Base-by-base conservation (phyloP, 2,888 invertebrate species). In the Dryadula phaetusa region DNA sequence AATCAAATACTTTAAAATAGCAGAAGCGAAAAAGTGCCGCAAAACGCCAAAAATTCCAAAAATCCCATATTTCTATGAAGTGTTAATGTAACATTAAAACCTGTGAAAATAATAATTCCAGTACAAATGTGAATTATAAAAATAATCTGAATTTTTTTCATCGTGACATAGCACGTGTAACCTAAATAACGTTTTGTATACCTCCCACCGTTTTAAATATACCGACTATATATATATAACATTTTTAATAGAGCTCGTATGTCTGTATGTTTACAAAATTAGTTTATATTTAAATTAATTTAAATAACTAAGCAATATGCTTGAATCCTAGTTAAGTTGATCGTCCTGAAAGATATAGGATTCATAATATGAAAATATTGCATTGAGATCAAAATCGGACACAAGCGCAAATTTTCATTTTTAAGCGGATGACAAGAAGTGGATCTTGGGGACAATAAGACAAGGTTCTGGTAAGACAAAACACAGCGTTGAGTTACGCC, bases 61-160 rank as follows among this genome's bases (percentile, higher is more conserved):
- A 56, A 37, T 4, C 22, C 25, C 40, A n/a, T 56, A 22, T 10
- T 20, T 10, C 28, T 37, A 40, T 40, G 40, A 5, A 40, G 25
- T 40, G 56, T 25, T 56, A 56, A 40, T 56, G 25, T 40, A n/a
- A 56, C 40, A 56, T 56, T 40, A 56, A 56, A 56, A 40, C 54
- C 54, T 56, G 40, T 56, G 56, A 56, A 56, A 40, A 56, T 18
- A 44, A 32, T 28, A 60, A 44, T 42, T 44, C 28, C 42, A 28
- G 28, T 60, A 42, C 25, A 42, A 60, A 44, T 25, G 60, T 60
- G 18, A 18, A 44, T 42, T 60, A 60, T 60, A 32, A 60, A 60
- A 46, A 60, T 60, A 60, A 60, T 44, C 42, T 44, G 44, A 60
- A 60, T 44, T 60, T 60, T 44, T 60, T 44, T 60, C 60, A 56